Conservation (phyloP, 2,113 vertebrate genomes). For the Chinchilla lanigera region DNA sequence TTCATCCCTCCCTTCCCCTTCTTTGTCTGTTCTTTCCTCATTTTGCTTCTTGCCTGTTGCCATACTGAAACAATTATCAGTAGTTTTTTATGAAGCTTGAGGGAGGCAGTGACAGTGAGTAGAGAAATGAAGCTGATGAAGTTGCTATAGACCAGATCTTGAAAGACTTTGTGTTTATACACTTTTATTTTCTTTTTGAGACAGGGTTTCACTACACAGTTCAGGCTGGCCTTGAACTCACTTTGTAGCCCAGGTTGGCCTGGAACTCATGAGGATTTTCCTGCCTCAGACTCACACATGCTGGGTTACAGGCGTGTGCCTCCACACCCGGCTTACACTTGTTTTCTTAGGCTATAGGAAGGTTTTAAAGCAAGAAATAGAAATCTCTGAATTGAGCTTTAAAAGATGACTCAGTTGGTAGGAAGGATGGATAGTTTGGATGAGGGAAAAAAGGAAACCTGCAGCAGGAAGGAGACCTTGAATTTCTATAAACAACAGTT, state of each 20-base stretch:
- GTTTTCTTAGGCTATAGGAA: neutral
- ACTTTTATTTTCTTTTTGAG: too few species aligned
- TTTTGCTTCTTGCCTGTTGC: neutral
- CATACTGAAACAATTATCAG: neutral
- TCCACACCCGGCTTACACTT: too few species aligned
- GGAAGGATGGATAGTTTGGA: neutral
- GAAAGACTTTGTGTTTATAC: neutral
- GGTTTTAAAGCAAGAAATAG: neutral
- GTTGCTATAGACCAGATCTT: neutral
- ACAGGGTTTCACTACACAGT: too few species aligned
- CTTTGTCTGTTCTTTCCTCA: neutral
- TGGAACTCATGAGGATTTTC: too few species aligned
- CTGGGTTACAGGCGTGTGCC: too few species aligned
- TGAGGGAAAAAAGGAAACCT: neutral
- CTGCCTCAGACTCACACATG: too few species aligned
- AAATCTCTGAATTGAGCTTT: neutral
- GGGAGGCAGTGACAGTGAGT: neutral
- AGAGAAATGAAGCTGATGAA: neutral
- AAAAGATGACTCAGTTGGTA: neutral
- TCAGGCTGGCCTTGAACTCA: too few species aligned
- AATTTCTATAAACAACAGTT: constrained; percentile 10
- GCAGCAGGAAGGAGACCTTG: neutral
- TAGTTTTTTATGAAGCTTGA: neutral
- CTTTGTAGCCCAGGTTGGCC: too few species aligned
- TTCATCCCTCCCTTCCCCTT: neutral